phyloP scores from a whole-genome alignment of 2,888 invertebrate genomes.

The Heliconius cydno region DNA sequence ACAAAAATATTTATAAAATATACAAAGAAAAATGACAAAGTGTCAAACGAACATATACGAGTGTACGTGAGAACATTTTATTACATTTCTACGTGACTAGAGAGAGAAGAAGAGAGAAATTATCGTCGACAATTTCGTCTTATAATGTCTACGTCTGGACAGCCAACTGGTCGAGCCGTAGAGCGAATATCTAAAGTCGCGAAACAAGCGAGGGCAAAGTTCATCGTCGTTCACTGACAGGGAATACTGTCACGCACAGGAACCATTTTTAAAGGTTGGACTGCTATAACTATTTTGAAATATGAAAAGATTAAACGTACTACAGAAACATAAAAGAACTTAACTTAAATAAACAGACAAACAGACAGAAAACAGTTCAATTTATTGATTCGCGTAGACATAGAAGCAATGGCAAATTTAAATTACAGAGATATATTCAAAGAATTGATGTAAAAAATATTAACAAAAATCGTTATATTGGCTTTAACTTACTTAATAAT shows the following conservation, averaged over 20 bases:
- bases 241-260: conserved; percentile 22
- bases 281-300: not conserved
- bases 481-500: not conserved
- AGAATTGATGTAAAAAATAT: not conserved
- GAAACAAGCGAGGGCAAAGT: conserved; percentile 66
- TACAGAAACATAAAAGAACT: not conserved
- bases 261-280: conserved; percentile 1
- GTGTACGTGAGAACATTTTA: conserved; percentile 10
- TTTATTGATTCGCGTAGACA: not conserved
- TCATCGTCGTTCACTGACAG: conserved; percentile 67
- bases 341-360: too few species aligned
- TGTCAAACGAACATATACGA: conserved; percentile 10
- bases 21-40: not conserved
- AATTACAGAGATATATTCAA: too few species aligned
- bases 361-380: too few species aligned
- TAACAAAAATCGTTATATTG: not conserved
- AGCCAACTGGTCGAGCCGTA: conserved; percentile 25
- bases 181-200: conserved; percentile 43
- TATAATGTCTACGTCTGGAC: conserved; percentile 21
- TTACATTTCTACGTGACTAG: conserved; percentile 24
- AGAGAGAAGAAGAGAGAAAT: not conserved
- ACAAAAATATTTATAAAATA: not conserved
- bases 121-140: conserved; percentile 14
- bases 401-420: too few species aligned
- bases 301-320: not conserved